A percentile compares a stretch with the other conserved stretches of the same genome.
These are phyloP conservation scores for Anableps anableps DNA, from an alignment of 2,797 vertebrate species.

Conservation along the genomic window DNA sequence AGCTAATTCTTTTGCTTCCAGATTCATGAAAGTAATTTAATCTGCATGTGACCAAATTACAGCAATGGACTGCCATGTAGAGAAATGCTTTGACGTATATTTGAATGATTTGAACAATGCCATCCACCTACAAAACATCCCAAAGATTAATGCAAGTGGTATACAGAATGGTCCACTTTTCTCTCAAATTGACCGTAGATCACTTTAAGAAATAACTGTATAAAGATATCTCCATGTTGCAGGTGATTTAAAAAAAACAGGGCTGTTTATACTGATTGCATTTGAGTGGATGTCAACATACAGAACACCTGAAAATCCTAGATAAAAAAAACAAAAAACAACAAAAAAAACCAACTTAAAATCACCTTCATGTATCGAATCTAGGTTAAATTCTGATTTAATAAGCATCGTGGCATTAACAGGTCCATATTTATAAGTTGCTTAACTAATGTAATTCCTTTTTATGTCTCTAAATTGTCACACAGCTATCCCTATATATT, in stretches of 20 bases:
- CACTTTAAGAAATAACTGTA: not conserved
- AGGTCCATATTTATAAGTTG: not conserved
- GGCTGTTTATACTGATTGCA: too few species aligned
- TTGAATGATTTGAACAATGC: not conserved
- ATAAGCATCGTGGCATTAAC: not conserved
- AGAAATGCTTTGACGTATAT: not conserved
- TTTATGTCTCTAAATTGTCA: not conserved
- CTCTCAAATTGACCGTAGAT: not conserved
- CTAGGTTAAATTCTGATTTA: not conserved
- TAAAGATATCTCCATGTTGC: not conserved
- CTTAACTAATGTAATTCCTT: not conserved
- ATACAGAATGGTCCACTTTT: not conserved
- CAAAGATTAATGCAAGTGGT: not conserved
- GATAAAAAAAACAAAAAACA: too few species aligned
- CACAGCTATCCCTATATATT: not conserved
- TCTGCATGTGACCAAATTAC: too few species aligned
- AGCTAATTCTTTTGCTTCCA: not conserved
- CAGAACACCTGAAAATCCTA: too few species aligned
- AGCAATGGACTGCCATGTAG: not conserved
- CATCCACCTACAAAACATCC: not conserved
- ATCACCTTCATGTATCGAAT: too few species aligned
- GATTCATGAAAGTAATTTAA: not conserved
- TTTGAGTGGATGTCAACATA: too few species aligned
- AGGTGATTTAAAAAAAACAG: too few species aligned
- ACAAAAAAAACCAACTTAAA: too few species aligned